These are phyloP conservation scores for Paramuricea clavata DNA, from an alignment of 92 coral and sea anemone species.

Conservation along the genomic window DNA sequence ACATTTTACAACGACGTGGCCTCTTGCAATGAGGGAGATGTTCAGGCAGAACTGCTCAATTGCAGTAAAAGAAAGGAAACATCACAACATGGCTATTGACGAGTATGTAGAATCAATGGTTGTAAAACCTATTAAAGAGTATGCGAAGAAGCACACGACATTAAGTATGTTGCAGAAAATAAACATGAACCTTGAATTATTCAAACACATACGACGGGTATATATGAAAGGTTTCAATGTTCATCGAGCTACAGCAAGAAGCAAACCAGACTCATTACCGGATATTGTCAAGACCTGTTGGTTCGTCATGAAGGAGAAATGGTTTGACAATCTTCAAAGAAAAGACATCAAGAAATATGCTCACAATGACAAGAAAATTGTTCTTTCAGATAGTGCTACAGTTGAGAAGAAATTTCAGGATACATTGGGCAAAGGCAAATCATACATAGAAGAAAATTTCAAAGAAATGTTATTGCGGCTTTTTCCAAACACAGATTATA, in stretches of 20 bases:
- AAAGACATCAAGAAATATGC: slow-evolving; percentile 28
- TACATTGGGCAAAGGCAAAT: slow-evolving; percentile 23
- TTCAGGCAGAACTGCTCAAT: slow-evolving; percentile 46
- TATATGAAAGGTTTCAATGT: slow-evolving; percentile 49
- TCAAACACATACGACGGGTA: not conserved
- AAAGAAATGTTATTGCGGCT: slow-evolving; percentile 51
- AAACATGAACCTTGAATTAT: slow-evolving; percentile 26
- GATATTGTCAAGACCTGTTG: slow-evolving; percentile 36
- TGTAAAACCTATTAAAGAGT: slow-evolving; percentile 45
- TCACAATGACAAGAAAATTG: slow-evolving; percentile 16
- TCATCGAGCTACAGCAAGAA: slow-evolving; percentile 20
- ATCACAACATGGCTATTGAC: slow-evolving; percentile 46
- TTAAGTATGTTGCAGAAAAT: slow-evolving; percentile 42
- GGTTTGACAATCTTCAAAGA: slow-evolving; percentile 42
- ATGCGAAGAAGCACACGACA: slow-evolving; percentile 51
- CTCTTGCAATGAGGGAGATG: slow-evolving; percentile 45
- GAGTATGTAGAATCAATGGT: slow-evolving; percentile 39
- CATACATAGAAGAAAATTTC: slow-evolving; percentile 39
- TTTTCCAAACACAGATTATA: not conserved
- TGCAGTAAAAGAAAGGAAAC: slow-evolving; percentile 20
- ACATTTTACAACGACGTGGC: slow-evolving; percentile 47
- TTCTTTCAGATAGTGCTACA: not conserved
- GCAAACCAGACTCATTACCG: slow-evolving; percentile 40
- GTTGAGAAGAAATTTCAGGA: slow-evolving; percentile 5
- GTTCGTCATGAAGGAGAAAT: slow-evolving; percentile 54